Evolutionary conservation across 2,888 invertebrate genomes (phyloP).

Genomic region (Arrhopalites spinosus): DNA sequence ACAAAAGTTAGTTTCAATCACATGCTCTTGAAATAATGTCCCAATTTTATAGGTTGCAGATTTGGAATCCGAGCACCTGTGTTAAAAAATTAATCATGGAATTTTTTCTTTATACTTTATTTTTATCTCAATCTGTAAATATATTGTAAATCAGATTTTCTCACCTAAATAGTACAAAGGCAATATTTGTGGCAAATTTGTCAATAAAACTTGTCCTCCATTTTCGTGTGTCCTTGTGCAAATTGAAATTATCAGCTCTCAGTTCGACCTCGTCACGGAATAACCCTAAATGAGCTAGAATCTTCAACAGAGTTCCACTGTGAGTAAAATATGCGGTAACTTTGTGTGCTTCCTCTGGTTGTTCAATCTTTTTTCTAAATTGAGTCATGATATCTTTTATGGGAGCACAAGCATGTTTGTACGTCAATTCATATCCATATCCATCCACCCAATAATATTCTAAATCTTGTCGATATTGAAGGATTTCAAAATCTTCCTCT

Average conservation of each 20-base stretch:
- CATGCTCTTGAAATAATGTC: conserved; percentile 50
- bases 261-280: conserved; percentile 70
- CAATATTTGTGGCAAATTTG: conserved; percentile 78
- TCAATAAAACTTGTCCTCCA: conserved; percentile 72
- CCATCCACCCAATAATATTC: conserved; percentile 83
- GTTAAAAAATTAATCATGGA: not conserved
- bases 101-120: too few species aligned
- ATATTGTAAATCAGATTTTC: too few species aligned
- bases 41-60: conserved; percentile 38
- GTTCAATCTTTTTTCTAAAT: conserved; percentile 59
- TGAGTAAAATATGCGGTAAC: conserved; percentile 71
- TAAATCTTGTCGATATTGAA: conserved; percentile 79
- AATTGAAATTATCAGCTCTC: conserved; percentile 63
- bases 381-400: conserved; percentile 72
- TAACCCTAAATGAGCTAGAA: conserved; percentile 73
- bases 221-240: conserved; percentile 60
- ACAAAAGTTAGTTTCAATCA: conserved; percentile 45
- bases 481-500: conserved; percentile 61
- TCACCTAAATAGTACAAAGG: conserved; percentile 75
- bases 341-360: conserved; percentile 7
- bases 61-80: conserved; percentile 40
- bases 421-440: conserved; percentile 75
- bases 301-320: conserved; percentile 79
- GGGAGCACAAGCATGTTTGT: conserved; percentile 75
- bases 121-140: too few species aligned